phyloP scores from a whole-genome alignment of 2,888 invertebrate genomes.

The Mimas tiliae region DNA sequence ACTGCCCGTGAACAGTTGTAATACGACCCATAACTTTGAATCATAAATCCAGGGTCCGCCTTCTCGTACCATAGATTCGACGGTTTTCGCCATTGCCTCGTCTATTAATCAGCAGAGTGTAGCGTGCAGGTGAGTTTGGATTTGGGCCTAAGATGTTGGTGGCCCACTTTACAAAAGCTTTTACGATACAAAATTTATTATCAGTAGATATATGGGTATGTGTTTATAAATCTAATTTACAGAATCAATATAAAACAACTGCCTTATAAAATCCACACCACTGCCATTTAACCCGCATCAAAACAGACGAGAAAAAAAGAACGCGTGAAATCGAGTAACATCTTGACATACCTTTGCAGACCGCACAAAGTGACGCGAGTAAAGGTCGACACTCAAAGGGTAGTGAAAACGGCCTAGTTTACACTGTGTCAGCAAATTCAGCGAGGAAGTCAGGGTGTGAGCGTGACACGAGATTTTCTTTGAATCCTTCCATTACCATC shows the following conservation, averaged over 20 bases:
- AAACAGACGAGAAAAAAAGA: background rate
- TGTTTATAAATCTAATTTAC: too few relatives aligned
- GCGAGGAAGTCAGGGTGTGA: slow-evolving; percentile 46
- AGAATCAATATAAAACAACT: background rate
- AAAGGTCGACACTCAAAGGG: slow-evolving; percentile 30
- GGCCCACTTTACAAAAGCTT: too few relatives aligned
- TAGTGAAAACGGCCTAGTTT: slow-evolving; percentile 40
- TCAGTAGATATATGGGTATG: too few relatives aligned
- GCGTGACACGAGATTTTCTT: slow-evolving; percentile 59
- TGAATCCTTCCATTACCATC: slow-evolving; percentile 62
- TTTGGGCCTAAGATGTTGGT: too few relatives aligned
- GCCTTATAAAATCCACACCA: background rate
- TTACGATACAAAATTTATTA: too few relatives aligned
- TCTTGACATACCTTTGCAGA: slow-evolving; percentile 17
- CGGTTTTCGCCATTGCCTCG: too few relatives aligned
- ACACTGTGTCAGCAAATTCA: slow-evolving; percentile 43
- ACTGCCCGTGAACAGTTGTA: too few relatives aligned
- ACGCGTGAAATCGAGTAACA: slow-evolving; percentile 10
- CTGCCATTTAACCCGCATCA: background rate
- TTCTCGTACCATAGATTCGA: too few relatives aligned
- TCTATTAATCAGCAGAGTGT: too few relatives aligned
- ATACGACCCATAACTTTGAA: too few relatives aligned
- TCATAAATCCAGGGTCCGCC: too few relatives aligned
- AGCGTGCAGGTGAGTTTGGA: too few relatives aligned
- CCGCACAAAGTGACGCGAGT: slow-evolving; percentile 11